Percentiles rank a stretch among this genome's conserved stretches.
Conservation (phyloP, 1,140 invertebrate genomes). For the fruit fly (Drosophila melanogaster) region Release_6_plus_ISO1_MT NT_033777.3:16259001-16259500, state of each 20-base stretch:
- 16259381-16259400: slow-evolving; percentile 87
- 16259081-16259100: slow-evolving; percentile 76
- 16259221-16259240: slow-evolving; percentile 78
- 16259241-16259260: slow-evolving; percentile 79
- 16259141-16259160: slow-evolving; percentile 75
- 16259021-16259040: slow-evolving; percentile 92
- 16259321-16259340: slow-evolving; percentile 85
- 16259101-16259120: slow-evolving; percentile 43
- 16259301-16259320: slow-evolving; percentile 69
- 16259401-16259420: slow-evolving; percentile 88
- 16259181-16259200: slow-evolving; percentile 11
- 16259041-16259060: slow-evolving; percentile 90
- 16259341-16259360: slow-evolving; percentile 86
- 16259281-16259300: slow-evolving; percentile 75
- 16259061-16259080: slow-evolving; percentile 75
- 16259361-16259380: slow-evolving; percentile 86
- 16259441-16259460: slow-evolving; percentile 60
- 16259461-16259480: slow-evolving; percentile 82
- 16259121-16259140: slow-evolving; percentile 35
- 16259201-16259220: slow-evolving; percentile 61
- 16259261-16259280: slow-evolving; percentile 78
- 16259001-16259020: slow-evolving; percentile 93
- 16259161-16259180: slow-evolving; percentile 60
- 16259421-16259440: slow-evolving; percentile 66
- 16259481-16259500: slow-evolving; percentile 84